Evolutionary conservation across 2,113 vertebrate genomes (phyloP).

Genomic region (Boleophthalmus pectinirostris): DNA sequence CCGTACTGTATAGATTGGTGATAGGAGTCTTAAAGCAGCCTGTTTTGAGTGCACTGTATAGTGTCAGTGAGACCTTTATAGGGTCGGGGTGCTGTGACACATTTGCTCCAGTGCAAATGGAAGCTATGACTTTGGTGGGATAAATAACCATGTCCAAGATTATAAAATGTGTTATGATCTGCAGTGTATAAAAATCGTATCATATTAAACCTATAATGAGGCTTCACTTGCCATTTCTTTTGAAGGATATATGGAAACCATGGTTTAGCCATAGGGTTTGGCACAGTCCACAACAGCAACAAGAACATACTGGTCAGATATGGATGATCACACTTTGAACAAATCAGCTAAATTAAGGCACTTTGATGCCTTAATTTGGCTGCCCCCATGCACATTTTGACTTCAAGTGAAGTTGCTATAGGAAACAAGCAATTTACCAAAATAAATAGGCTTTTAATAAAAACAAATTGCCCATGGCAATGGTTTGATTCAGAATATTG

Average conservation of each 20-base stretch:
- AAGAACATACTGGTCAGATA: conserved; percentile 67
- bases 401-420: conserved; percentile 62
- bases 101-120: conserved; percentile 69
- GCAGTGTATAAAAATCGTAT: conserved; percentile 70
- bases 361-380: no score
- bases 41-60: conserved; percentile 27
- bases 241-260: conserved; percentile 71
- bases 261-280: conserved; percentile 62
- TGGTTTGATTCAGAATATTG: conserved; percentile 45
- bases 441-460: conserved; percentile 72
- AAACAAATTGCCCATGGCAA: conserved; percentile 68
- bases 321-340: conserved; percentile 62
- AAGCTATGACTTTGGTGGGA: conserved; percentile 69
- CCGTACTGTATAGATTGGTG: conserved; percentile 50
- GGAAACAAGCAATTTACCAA: conserved; percentile 56
- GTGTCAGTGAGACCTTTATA: conserved; percentile 18
- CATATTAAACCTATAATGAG: conserved; percentile 67
- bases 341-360: conserved; percentile 55
- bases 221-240: conserved; percentile 46
- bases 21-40: conserved; percentile 45
- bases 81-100: conserved; percentile 55
- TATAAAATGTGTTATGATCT: conserved; percentile 73
- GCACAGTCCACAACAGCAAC: conserved; percentile 43
- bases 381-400: conserved; percentile 60
- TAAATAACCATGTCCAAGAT: conserved; percentile 60